Evolutionary conservation across 2,888 invertebrate genomes (phyloP), one percentile per base, ranked within the genome.

Genomic region (Theretra japonica): DNA sequence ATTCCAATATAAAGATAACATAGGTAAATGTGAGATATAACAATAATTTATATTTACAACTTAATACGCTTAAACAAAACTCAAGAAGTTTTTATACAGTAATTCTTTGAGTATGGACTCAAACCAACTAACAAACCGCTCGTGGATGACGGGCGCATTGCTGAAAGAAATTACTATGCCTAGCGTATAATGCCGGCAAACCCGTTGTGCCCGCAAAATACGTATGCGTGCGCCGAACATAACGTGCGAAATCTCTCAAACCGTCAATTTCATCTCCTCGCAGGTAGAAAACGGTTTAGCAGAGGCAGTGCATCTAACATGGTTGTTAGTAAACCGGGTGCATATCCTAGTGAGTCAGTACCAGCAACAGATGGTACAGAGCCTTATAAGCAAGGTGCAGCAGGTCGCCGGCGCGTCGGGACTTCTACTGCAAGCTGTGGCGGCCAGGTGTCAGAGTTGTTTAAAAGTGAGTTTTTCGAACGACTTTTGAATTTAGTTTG

Each of bases 321-420:
- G 97, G 97, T 91, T 98, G 15, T 89, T 98, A n/a, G 96, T 96
- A 15, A 96, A 96, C 83, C 95, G 97, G 74, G 96, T 96, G 0
- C 95, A 96, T 78, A 95, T 96, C 57, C 90, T 97, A 1, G 95
- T 97, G 4, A 90, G 94, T 56, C 94, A 97, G 72, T 95, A 95
- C 48, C 88, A 92, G 1, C 97, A 97, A 83, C 92, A 95, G 0
- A 96, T 97, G 0, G 96, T 97, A 88, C 80, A 81, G 71, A 77
- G 71, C 6, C 77, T 94, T 1, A 78, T 94, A 30, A 74, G 75
- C 0, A 83, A 83, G 21, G 91, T 93, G 11, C 92, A 92, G 73
- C 85, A 93, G 72, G 96, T 96, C 77, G 88, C 96, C 0, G 95
- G 96, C 0, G 96, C 97, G 0, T 97, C 97, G 72, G 96, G 96